Base-by-base conservation (phyloP, 1,140 invertebrate genomes). In the Nautilus pompilius region DNA sequence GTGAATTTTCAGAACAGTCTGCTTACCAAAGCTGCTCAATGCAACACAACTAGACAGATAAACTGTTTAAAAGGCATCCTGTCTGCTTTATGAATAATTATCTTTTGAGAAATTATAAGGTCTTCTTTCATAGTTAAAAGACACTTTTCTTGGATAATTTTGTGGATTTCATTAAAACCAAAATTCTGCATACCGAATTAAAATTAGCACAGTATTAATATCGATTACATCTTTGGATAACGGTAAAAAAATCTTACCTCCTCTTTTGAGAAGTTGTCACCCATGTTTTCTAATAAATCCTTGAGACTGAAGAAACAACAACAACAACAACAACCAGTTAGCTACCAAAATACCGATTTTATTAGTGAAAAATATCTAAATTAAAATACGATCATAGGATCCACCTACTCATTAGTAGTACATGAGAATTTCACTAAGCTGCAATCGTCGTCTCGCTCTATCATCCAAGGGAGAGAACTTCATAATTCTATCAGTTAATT, bases 221-320 rank as follows among this genome's bases (percentile, higher is more conserved):
- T 24, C 17, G 1, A 32, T 29, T n/a, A 32, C 26, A 30, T 63
- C 8, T 15, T 15, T 15, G 24, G n/a, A n/a, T 24, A 15, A 41
- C 36, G n/a, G 28, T 46, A 58, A 32, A 45, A 20, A 36, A 58
- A 13, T 72, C 58, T 66, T 73, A 84, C 82, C 84, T 99, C 95
- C 78, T 93, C 90, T 75, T 88, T 86, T 74, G 88, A 88, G 88
- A 98, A 98, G 86, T 96, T 98, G 81, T 99, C 95, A 73, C 96
- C 95, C 89, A 91, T 98, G 83, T 93, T 95, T 88, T 92, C 90
- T 76, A 99, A 87, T 68, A 93, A 90, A 82, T 95, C 92, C 84
- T 93, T 93, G 83, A 99, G 88, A 83, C 93, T 92, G 73, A 17
- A 84, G 81, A 33, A 59, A 41, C 69, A 66, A 62, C 61, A 60